phyloP scores from a whole-genome alignment of 2,113 vertebrate genomes.

The Ginglymostoma cirratum region DNA sequence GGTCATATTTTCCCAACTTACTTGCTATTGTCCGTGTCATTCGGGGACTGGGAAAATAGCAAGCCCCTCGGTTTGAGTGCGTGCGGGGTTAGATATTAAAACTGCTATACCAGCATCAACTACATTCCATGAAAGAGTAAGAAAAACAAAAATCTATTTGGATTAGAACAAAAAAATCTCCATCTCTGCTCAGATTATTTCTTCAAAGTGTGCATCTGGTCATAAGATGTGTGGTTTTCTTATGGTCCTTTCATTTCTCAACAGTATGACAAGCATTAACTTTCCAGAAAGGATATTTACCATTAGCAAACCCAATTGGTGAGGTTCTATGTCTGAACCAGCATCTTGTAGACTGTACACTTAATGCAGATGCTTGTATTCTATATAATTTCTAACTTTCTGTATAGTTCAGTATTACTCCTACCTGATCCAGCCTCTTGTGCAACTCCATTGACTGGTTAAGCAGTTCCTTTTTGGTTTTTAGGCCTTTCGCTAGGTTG shows the following conservation, averaged over 20 bases:
- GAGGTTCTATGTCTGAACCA: no score
- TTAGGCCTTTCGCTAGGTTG: conserved; percentile 51
- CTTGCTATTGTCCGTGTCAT: no score
- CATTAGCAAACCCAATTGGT: neutral
- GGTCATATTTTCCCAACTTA: no score
- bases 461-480: conserved; percentile 61
- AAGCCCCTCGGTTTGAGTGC: no score
- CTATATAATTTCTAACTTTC: neutral
- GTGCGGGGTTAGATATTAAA: no score
- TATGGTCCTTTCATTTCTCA: neutral
- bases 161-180: neutral
- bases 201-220: neutral
- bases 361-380: neutral
- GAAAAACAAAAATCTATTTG: neutral
- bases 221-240: neutral
- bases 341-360: neutral
- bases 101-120: no score
- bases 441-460: conserved; percentile 80
- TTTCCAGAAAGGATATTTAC: neutral
- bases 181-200: neutral
- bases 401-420: neutral
- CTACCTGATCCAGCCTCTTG: conserved; percentile 73
- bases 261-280: neutral
- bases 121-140: no score
- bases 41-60: no score